These are phyloP conservation scores for Erebia palarica DNA, from an alignment of 2,888 invertebrate species.

Conservation along the genomic window DNA sequence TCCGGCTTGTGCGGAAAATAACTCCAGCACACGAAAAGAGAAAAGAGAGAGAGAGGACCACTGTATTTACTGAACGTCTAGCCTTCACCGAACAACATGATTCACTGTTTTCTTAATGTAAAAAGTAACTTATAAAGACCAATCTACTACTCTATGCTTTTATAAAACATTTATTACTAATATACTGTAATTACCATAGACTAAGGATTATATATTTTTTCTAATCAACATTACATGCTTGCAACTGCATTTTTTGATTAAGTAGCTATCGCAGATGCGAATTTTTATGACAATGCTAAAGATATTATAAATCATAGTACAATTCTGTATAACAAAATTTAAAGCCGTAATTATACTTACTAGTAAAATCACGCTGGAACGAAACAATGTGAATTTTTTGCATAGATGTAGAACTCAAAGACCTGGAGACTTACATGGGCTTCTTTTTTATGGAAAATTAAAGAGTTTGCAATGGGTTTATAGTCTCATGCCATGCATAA, in stretches of 20 bases:
- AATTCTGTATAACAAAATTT: constrained; percentile 1
- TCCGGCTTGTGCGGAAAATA: too few relatives aligned
- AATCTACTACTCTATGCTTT: constrained; percentile 29
- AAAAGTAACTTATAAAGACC: constrained; percentile 9
- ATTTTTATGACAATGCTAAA: constrained; percentile 7
- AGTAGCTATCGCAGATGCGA: background rate
- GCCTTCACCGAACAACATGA: too few relatives aligned
- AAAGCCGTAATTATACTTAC: background rate
- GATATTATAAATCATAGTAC: background rate
- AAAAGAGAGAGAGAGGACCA: too few relatives aligned
- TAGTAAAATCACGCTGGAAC: too few relatives aligned
- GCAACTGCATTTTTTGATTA: background rate
- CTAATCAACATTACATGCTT: background rate
- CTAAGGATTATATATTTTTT: constrained; percentile 29
- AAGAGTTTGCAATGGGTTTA: too few relatives aligned
- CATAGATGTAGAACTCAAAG: too few relatives aligned
- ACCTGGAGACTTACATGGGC: too few relatives aligned
- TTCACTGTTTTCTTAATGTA: constrained; percentile 6
- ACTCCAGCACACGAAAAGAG: too few relatives aligned
- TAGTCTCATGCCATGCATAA: too few relatives aligned
- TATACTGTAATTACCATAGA: constrained; percentile 26
- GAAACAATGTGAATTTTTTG: too few relatives aligned
- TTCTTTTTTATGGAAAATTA: too few relatives aligned
- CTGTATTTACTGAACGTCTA: too few relatives aligned
- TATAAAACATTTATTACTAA: constrained; percentile 23